A percentile compares a stretch with the other conserved stretches of the same genome.
These are phyloP conservation scores for Pseudochromis fuscus DNA, from an alignment of 2,797 vertebrate genomes.

Conservation along the genomic window DNA sequence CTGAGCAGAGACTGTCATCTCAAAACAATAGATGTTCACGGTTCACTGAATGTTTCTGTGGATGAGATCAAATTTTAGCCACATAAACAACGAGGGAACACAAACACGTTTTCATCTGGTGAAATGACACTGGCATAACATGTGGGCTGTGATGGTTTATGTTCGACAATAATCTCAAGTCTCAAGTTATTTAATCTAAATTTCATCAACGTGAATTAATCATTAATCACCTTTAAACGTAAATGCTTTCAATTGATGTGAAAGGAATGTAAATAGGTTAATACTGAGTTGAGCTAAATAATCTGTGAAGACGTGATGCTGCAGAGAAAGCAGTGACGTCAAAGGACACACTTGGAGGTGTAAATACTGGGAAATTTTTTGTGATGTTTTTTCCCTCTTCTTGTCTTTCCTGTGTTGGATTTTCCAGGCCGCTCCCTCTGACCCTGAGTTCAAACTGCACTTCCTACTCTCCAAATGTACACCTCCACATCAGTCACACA, in stretches of 20 bases:
- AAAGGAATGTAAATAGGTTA: constrained; percentile 21
- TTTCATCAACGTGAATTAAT: too few species aligned
- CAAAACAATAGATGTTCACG: not conserved
- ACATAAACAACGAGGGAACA: not conserved
- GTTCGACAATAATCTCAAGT: not conserved
- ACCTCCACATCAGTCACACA: constrained; percentile 4
- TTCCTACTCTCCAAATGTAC: constrained; percentile 19
- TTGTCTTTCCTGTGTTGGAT: constrained; percentile 47
- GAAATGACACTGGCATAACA: not conserved
- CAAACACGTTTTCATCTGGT: not conserved
- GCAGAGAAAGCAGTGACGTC: constrained; percentile 14
- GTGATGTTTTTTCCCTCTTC: not conserved
- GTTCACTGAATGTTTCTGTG: constrained; percentile 1
- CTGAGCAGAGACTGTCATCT: constrained; percentile 1
- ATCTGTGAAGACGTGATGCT: constrained; percentile 17
- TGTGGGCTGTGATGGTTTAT: not conserved
- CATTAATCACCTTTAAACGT: too few species aligned
- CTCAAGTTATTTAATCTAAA: too few species aligned
- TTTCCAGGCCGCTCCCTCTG: constrained; percentile 35
- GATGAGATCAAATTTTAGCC: constrained; percentile 4
- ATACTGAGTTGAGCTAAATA: not conserved
- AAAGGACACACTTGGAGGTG: constrained; percentile 13
- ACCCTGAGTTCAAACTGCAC: constrained; percentile 36
- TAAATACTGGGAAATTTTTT: constrained; percentile 24
- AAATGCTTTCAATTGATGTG: not conserved